A percentile compares a stretch with the other conserved stretches of the same genome.
Conservation (phyloP, 1,140 invertebrate genomes). For the Adoxophyes honmai region DNA sequence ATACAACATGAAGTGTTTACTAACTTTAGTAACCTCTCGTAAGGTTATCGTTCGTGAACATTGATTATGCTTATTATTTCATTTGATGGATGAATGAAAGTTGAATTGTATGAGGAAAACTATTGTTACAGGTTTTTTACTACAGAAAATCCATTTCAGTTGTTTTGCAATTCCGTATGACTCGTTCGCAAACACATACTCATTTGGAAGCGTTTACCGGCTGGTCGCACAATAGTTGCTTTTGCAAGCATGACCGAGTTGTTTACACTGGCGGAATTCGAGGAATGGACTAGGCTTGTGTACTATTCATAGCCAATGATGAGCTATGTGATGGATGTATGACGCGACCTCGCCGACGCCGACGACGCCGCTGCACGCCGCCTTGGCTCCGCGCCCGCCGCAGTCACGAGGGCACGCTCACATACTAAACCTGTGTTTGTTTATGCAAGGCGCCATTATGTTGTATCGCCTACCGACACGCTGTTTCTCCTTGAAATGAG, state of each 20-base stretch:
- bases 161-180: too few species aligned
- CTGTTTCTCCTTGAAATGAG: slow-evolving; percentile 35
- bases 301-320: slow-evolving; percentile 66
- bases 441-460: slow-evolving; percentile 46
- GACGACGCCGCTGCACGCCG: slow-evolving; percentile 36
- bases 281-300: slow-evolving; percentile 57
- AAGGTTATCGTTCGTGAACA: slow-evolving; percentile 3
- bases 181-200: too few species aligned
- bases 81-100: slow-evolving; percentile 9
- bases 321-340: slow-evolving; percentile 65
- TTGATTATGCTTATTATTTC: slow-evolving; percentile 3
- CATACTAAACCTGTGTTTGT: slow-evolving; percentile 35
- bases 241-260: slow-evolving; percentile 38
- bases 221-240: not conserved
- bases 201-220: slow-evolving; percentile 8
- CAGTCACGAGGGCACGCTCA: slow-evolving; percentile 50
- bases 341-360: slow-evolving; percentile 57
- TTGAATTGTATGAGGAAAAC: not conserved
- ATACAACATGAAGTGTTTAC: not conserved
- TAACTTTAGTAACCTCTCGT: not conserved
- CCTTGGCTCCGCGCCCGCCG: slow-evolving; percentile 57
- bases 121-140: too few species aligned
- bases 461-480: slow-evolving; percentile 43
- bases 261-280: slow-evolving; percentile 61
- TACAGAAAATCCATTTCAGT: too few species aligned